Evolutionary conservation across 1,140 invertebrate genomes (phyloP), one percentile per base, ranked within the genome.

Genomic region (Araneus ventricosus): DNA sequence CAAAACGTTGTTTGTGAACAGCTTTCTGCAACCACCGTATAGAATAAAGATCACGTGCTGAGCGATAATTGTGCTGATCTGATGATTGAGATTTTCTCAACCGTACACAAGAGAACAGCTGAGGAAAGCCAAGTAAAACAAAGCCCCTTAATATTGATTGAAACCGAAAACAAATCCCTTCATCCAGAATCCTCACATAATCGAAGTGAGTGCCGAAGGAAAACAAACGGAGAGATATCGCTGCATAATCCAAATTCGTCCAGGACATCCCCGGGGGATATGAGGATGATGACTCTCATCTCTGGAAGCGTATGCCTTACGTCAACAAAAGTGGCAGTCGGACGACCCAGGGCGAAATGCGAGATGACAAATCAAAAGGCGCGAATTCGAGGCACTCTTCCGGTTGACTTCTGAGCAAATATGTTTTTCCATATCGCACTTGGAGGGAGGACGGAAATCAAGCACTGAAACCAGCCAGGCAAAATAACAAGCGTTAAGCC

Each of bases 401-500:
- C 88, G 67, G 37, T 90, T 80, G 67, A 79, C 88, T 90, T 52
- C 45, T 10, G 52, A 59, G 79, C 89, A 91, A 91, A 91, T 91
- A 91, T 91, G 57, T 45, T 91, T 91, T 91, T 91, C 89, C 89
- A 91, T 91, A 91, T 84, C 75, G 52, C n/a, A 8, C 17, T 59
- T 4, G 52, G 57, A 61, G 52, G 79, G 57, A 52, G 57, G 37
- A 52, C n/a, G 57, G 52, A 85, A 85, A 91, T 85, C 70, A 67
- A 86, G 45, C 61, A 86, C 39, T n/a, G 57, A 52, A 63, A 39
- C 37, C n/a, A 37, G 10, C n/a, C 17, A 24, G 27, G 22, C 86
- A 52, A 67, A 75, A 52, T 93, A 88, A 93, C 79, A 70, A 93
- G 92, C 87, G 92, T 93, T 93, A 89, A 84, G 87, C 92, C 70